A percentile compares a stretch with the other conserved stretches of the same genome.
These are phyloP conservation scores for Drosophila melanica DNA, from an alignment of 1,140 invertebrate species.

Conservation along the genomic window DNA sequence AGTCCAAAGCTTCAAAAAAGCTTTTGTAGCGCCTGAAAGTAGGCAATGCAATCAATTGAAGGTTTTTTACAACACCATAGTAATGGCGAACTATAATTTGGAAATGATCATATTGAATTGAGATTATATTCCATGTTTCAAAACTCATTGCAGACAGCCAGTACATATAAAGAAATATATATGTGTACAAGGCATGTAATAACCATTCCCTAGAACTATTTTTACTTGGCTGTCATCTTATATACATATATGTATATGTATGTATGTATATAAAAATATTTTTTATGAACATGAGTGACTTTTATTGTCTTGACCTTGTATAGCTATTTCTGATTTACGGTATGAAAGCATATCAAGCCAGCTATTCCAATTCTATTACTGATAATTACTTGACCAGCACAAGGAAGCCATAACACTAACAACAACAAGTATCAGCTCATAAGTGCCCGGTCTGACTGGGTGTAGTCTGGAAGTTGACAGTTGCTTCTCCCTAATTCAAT, in stretches of 20 bases:
- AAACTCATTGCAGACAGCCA: too few species aligned
- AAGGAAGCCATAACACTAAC: conserved; percentile 47
- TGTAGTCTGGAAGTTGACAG: conserved; percentile 39
- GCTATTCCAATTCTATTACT: conserved; percentile 30
- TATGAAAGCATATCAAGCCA: conserved; percentile 5
- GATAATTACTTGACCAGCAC: conserved; percentile 27
- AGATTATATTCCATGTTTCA: too few species aligned
- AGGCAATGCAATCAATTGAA: not conserved
- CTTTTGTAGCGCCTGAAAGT: conserved; percentile 32
- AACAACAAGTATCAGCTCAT: conserved; percentile 37
- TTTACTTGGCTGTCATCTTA: not conserved
- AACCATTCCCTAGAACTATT: not conserved
- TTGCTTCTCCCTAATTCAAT: conserved; percentile 25
- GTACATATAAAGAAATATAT: too few species aligned
- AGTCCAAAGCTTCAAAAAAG: not conserved
- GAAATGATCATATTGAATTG: too few species aligned
- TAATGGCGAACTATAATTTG: too few species aligned
- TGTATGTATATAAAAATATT: not conserved
- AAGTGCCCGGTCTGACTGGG: conserved; percentile 36
- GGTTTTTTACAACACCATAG: not conserved
- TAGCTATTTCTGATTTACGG: not conserved
- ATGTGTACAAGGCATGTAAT: too few species aligned
- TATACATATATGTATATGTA: too few species aligned
- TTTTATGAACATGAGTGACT: not conserved
- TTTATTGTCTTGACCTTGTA: conserved; percentile 1